These are phyloP conservation scores for Okamejei kenojei DNA, from an alignment of 2,797 vertebrate genomes.

Conservation along the genomic window DNA sequence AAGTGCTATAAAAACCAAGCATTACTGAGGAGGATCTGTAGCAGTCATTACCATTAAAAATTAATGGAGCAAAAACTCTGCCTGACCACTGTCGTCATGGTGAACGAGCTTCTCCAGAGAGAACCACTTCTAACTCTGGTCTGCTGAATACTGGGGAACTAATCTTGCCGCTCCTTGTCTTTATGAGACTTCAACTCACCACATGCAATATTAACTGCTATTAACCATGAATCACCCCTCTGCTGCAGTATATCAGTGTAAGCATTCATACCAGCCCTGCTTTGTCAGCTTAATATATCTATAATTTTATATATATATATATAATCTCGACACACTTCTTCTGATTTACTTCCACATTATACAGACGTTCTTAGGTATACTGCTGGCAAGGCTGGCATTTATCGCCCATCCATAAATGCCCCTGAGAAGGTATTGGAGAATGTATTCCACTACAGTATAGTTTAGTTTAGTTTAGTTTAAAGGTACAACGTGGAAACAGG, in stretches of 20 bases:
- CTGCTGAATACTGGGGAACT: constrained; percentile 11
- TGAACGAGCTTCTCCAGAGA: constrained; percentile 11
- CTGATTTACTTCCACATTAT: constrained; percentile 2
- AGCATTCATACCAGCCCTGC: background rate
- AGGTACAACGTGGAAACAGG: too few species aligned
- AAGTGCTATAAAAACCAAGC: constrained; percentile 23
- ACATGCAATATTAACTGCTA: constrained; percentile 34
- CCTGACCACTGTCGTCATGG: constrained; percentile 33
- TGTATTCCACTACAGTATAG: too few species aligned
- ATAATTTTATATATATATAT: background rate
- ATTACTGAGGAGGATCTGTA: background rate
- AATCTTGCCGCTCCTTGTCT: constrained; percentile 19
- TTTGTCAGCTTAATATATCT: constrained; percentile 14
- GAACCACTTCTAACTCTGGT: background rate
- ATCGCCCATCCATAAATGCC: too few species aligned
- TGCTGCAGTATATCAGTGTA: constrained; percentile 6
- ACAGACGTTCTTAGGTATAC: too few species aligned
- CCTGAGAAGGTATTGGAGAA: too few species aligned
- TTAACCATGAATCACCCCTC: background rate
- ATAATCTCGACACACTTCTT: background rate
- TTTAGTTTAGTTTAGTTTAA: too few species aligned
- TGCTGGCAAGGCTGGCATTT: too few species aligned
- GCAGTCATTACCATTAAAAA: constrained; percentile 30
- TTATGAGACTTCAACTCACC: background rate
- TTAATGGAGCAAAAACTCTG: constrained; percentile 32